Conservation (phyloP, 2,888 invertebrate genomes). For the Digitonthophagus gazella region DNA sequence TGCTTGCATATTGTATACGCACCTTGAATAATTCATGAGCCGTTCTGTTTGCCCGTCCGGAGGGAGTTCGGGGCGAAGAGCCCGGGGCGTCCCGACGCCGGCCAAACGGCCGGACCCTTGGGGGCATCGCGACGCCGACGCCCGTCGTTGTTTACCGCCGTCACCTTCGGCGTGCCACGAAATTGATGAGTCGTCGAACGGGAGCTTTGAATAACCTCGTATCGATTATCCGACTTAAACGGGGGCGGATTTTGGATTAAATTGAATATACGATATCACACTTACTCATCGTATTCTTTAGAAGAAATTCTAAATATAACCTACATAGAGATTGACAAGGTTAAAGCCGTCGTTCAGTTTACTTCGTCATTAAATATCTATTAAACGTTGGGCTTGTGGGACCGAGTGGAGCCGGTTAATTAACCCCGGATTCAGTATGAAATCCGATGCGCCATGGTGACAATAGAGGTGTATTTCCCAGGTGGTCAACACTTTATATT, state of each 20-base stretch:
- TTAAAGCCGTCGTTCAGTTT: background rate
- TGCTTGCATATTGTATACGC: conserved; percentile 16
- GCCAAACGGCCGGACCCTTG: conserved; percentile 7
- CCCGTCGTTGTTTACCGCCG: background rate
- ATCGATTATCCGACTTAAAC: background rate
- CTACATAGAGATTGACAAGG: background rate
- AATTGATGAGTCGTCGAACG: background rate
- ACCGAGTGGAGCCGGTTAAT: background rate
- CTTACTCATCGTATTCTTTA: background rate
- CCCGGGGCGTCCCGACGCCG: background rate
- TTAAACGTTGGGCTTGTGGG: background rate
- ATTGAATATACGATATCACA: background rate
- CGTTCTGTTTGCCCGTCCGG: conserved; percentile 1
- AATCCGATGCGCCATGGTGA: background rate
- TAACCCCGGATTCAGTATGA: background rate
- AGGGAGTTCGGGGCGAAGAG: background rate
- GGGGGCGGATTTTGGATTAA: background rate
- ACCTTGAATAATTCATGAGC: conserved; percentile 5
- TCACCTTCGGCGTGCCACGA: background rate
- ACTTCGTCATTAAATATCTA: background rate
- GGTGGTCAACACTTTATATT: background rate
- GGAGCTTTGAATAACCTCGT: too few relatives aligned
- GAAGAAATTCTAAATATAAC: background rate
- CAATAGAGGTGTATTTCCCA: background rate
- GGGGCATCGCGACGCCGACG: background rate